phyloP scores from a whole-genome alignment of 2,888 invertebrate species.

The Proisotoma minuta region DNA sequence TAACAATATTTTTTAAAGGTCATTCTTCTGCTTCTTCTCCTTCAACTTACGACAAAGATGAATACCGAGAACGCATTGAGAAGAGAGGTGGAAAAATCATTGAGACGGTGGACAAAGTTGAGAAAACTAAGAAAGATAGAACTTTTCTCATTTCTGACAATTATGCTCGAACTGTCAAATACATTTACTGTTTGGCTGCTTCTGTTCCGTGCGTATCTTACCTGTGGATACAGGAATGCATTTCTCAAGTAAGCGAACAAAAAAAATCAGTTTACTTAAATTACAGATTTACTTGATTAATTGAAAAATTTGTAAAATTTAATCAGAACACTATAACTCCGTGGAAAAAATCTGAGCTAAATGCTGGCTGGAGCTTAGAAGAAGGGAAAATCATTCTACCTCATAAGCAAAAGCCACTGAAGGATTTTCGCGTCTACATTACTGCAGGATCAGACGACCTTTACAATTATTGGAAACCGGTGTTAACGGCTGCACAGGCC shows the following conservation, averaged over 20 bases:
- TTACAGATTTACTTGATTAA: neutral
- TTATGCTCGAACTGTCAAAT: conserved; percentile 69
- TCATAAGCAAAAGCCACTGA: conserved; percentile 40
- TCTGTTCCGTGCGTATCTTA: conserved; percentile 64
- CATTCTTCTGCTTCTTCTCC: neutral
- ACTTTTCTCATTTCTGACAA: conserved; percentile 64
- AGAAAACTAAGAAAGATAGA: conserved; percentile 46
- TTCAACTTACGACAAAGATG: conserved; percentile 42
- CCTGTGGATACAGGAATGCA: conserved; percentile 66
- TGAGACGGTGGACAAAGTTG: conserved; percentile 36
- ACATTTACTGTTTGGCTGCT: conserved; percentile 65
- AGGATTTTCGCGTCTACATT: conserved; percentile 39
- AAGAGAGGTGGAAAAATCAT: conserved; percentile 34
- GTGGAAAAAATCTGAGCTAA: conserved; percentile 32
- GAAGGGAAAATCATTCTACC: conserved; percentile 28
- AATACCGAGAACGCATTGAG: conserved; percentile 38
- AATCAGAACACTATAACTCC: conserved; percentile 34
- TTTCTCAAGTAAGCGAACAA: conserved; percentile 50
- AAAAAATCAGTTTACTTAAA: neutral
- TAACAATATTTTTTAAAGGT: neutral
- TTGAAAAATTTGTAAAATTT: neutral
- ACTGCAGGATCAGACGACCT: conserved; percentile 42
- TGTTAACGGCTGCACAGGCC: conserved; percentile 43
- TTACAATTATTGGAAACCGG: conserved; percentile 46
- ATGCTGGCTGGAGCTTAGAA: conserved; percentile 43